phyloP scores from a whole-genome alignment of 2,888 invertebrate species.

The Drosophila villosipedis region DNA sequence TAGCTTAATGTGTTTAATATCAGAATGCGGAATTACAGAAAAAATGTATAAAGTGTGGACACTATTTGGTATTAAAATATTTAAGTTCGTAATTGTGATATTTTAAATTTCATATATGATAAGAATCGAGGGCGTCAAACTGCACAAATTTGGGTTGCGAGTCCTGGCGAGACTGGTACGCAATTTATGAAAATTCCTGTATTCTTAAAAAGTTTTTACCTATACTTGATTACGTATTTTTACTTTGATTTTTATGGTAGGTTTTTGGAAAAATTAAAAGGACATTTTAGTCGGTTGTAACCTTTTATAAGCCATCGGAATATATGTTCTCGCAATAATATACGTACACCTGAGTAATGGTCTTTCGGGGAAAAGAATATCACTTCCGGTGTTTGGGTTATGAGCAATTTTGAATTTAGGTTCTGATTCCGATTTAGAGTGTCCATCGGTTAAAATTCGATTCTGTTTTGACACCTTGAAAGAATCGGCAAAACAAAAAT shows the following conservation, averaged over 20 bases:
- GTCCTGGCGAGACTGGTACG: neutral
- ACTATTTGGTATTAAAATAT: neutral
- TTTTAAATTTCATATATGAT: neutral
- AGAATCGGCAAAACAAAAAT: neutral
- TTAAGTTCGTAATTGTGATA: neutral
- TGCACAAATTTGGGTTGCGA: neutral
- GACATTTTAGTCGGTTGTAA: too few species aligned
- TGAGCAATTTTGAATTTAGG: too few species aligned
- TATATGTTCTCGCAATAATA: neutral
- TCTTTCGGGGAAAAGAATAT: too few species aligned
- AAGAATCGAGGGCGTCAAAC: neutral
- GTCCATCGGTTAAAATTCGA: neutral
- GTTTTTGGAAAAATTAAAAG: too few species aligned
- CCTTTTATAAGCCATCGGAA: neutral
- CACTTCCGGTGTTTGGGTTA: too few species aligned
- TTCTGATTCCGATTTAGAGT: neutral
- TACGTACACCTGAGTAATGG: neutral
- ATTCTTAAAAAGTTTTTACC: neutral
- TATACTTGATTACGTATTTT: neutral
- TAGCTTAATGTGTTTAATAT: conserved; percentile 5
- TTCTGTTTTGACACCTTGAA: neutral
- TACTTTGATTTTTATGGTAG: too few species aligned
- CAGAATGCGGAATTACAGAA: conserved; percentile 3
- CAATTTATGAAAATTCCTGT: neutral
- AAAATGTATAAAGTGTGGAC: neutral